A percentile compares a stretch with the other conserved stretches of the same genome.
phyloP scores from a whole-genome alignment of 2,797 vertebrate species.

The Petrocephalus sullivani region DNA sequence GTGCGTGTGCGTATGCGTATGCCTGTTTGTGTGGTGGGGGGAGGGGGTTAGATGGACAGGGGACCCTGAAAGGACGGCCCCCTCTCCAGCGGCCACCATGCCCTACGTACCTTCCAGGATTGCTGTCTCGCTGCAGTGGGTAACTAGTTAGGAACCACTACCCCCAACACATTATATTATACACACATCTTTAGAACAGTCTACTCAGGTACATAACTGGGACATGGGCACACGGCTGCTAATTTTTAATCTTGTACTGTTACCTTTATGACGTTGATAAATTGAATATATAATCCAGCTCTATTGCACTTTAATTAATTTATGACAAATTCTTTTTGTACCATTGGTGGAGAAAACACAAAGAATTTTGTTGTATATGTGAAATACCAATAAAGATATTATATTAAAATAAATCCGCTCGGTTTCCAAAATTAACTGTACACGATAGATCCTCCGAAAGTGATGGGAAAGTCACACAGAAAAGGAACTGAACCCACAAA shows the following conservation, averaged over 20 bases:
- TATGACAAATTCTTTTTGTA: neutral
- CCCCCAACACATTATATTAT: neutral
- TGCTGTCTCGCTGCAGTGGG: neutral
- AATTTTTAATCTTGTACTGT: neutral
- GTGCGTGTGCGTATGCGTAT: neutral
- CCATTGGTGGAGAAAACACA: neutral
- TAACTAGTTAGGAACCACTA: neutral
- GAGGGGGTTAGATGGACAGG: neutral
- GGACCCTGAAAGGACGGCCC: neutral
- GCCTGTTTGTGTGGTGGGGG: neutral
- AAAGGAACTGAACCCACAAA: neutral
- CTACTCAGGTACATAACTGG: neutral
- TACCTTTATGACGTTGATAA: neutral
- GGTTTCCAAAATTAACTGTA: neutral
- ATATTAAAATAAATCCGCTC: neutral
- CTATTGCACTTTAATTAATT: neutral
- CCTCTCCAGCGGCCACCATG: neutral
- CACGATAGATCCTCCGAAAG: neutral
- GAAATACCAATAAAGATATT: neutral
- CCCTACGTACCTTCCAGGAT: neutral
- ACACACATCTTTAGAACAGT: neutral
- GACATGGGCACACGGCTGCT: neutral
- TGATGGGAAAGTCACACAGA: neutral
- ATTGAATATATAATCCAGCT: neutral
- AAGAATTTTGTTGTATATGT: neutral